A percentile compares a stretch with the other conserved stretches of the same genome.
Conservation (phyloP, 2,797 vertebrate genomes). For the Arctocebus calabarensis region DNA sequence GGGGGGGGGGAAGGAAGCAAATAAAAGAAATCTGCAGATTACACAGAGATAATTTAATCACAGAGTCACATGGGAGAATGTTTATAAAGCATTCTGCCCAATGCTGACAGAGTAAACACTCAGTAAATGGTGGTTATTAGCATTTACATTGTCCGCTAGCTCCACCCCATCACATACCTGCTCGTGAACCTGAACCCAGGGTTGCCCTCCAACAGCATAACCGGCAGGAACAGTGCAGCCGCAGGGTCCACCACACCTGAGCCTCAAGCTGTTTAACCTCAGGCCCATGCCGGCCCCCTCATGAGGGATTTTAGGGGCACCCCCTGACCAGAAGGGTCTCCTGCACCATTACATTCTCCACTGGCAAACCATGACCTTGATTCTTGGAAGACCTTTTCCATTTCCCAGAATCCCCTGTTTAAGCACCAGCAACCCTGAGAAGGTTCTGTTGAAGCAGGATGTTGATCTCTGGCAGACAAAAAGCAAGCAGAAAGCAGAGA, state of each 20-base stretch:
- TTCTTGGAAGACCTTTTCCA: neutral
- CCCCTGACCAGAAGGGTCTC: neutral
- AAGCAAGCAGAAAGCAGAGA: neutral
- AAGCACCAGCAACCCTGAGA: neutral
- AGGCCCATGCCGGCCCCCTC: too few relatives aligned
- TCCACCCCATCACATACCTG: neutral
- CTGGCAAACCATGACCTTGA: neutral
- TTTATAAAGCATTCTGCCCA: neutral
- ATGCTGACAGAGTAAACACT: neutral
- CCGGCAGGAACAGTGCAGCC: neutral
- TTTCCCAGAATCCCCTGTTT: conserved; percentile 10
- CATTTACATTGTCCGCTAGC: neutral
- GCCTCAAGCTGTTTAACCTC: neutral
- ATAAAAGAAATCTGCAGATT: neutral
- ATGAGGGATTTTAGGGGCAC: neutral
- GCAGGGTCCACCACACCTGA: neutral
- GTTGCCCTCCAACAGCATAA: neutral
- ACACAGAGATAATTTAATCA: neutral
- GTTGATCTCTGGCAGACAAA: neutral
- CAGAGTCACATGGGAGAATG: neutral
- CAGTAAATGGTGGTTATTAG: neutral
- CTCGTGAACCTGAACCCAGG: neutral
- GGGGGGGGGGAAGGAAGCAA: neutral
- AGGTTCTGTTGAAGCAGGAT: neutral
- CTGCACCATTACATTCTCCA: neutral